phyloP scores from a whole-genome alignment of 1,140 invertebrate species.

The Zaprionus nigranus region DNA sequence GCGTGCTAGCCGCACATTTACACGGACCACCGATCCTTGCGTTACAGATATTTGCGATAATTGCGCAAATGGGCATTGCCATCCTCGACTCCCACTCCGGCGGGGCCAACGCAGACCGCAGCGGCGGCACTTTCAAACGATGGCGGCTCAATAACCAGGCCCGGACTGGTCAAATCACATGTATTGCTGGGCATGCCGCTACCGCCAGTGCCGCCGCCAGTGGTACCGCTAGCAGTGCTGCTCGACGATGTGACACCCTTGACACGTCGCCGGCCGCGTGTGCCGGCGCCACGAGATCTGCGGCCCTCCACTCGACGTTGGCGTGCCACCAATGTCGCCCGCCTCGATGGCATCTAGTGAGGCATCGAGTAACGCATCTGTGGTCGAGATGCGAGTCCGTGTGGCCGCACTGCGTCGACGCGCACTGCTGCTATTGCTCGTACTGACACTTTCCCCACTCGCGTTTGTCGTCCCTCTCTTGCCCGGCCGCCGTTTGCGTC shows the following conservation, averaged over 20 bases:
- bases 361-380: slow-evolving; percentile 69
- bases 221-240: not conserved
- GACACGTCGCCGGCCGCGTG: slow-evolving; percentile 71
- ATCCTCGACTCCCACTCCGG: slow-evolving; percentile 63
- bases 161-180: slow-evolving; percentile 72
- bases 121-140: slow-evolving; percentile 83
- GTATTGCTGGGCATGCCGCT: slow-evolving; percentile 44
- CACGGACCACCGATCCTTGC: slow-evolving; percentile 33
- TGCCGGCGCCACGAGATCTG: slow-evolving; percentile 67
- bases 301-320: slow-evolving; percentile 48
- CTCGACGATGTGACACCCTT: slow-evolving; percentile 35
- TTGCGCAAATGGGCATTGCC: slow-evolving; percentile 78
- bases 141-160: slow-evolving; percentile 74
- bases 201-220: slow-evolving; percentile 13
- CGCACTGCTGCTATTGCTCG: slow-evolving; percentile 42
- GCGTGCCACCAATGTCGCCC: slow-evolving; percentile 54
- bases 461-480: slow-evolving; percentile 55
- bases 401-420: slow-evolving; percentile 58
- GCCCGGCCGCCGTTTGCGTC: slow-evolving; percentile 75
- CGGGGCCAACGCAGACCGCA: slow-evolving; percentile 63
- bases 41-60: slow-evolving; percentile 84
- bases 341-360: slow-evolving; percentile 76
- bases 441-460: slow-evolving; percentile 32
- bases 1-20: slow-evolving; percentile 19
- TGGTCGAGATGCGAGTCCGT: slow-evolving; percentile 64